Evolutionary conservation across 2,797 vertebrate genomes (phyloP).

Genomic region (Micrastur ruficollis): DNA sequence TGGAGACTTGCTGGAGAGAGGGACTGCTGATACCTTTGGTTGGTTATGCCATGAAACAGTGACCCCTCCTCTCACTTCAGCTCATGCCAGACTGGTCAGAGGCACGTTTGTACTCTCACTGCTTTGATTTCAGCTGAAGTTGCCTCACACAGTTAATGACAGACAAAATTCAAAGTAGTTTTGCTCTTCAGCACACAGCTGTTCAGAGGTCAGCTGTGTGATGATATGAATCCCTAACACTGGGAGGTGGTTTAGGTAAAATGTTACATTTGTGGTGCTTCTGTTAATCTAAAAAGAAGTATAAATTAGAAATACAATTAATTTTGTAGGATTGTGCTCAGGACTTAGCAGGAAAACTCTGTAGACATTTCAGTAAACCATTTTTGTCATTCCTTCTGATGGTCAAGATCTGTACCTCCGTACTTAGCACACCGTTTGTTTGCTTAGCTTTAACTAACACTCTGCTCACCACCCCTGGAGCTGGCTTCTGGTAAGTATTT

Average conservation of each 20-base stretch:
- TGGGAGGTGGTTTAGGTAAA: neutral
- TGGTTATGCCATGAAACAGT: neutral
- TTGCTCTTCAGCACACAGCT: neutral
- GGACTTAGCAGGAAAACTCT: neutral
- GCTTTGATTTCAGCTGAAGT: neutral
- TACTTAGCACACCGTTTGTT: neutral
- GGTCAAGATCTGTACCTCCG: neutral
- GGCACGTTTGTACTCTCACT: too few relatives aligned
- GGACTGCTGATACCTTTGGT: neutral
- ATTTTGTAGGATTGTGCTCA: neutral
- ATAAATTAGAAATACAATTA: neutral
- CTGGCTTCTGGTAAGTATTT: neutral
- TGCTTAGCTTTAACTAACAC: neutral
- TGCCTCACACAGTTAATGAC: neutral
- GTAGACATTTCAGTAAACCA: neutral
- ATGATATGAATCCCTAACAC: rapidly evolving
- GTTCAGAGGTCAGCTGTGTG: neutral
- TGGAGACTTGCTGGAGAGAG: neutral
- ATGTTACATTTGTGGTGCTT: neutral
- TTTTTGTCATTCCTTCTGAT: neutral
- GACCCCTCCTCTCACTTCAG: neutral
- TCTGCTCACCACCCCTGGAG: neutral
- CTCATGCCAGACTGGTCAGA: neutral
- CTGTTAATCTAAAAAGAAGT: neutral
- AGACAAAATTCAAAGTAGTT: neutral